Base-by-base conservation (phyloP, 2,888 invertebrate species). In the Pelosia muscerda region DNA sequence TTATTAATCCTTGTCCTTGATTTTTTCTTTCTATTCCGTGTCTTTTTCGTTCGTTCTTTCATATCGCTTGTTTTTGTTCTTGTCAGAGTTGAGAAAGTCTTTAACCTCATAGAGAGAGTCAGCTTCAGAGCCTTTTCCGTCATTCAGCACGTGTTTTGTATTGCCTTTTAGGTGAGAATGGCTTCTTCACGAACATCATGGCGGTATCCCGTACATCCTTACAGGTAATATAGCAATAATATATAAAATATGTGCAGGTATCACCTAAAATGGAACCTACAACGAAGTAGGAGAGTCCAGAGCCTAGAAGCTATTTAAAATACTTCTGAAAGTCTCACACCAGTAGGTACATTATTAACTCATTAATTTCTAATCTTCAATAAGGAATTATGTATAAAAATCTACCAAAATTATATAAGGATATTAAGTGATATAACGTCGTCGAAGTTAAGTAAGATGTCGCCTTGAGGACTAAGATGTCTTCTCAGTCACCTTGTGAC, bases 391-490 rank as follows among this genome's bases (percentile, higher is more conserved):
- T 25, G n/a, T 42, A 42, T 26, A 25, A 26, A 13, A 26, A 5
- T n/a, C 22, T n/a, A 65, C 38, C 25, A 65, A 60, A n/a, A 54
- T 34, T 34, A 22, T 49, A 55, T 26, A 60, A 55, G 61, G 66
- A 63, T 55, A 26, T 68, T 28, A 19, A 26, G 58, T 15, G 55
- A 23, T 10, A 22, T 23, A 49, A 61, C 22, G 13, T 67, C 56
- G 31, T 67, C 56, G 38, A 65, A 73, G 54, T 65, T 67, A 68
- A 59, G 69, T 60, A 74, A 74, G 67, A 69, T 68, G 26, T 79
- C 64, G 78, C 88, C 88, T 89, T 89, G 88, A 77, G 68, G 76
- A 84, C 81, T 79, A 80, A 83, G 79, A 86, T 84, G 86, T 86
- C 84, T 88, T 86, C 84, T 86, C 76, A 34, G 85, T 88, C 81